Evolutionary conservation across 2,797 vertebrate genomes (phyloP).

Genomic region (Chloroceryle inda): DNA sequence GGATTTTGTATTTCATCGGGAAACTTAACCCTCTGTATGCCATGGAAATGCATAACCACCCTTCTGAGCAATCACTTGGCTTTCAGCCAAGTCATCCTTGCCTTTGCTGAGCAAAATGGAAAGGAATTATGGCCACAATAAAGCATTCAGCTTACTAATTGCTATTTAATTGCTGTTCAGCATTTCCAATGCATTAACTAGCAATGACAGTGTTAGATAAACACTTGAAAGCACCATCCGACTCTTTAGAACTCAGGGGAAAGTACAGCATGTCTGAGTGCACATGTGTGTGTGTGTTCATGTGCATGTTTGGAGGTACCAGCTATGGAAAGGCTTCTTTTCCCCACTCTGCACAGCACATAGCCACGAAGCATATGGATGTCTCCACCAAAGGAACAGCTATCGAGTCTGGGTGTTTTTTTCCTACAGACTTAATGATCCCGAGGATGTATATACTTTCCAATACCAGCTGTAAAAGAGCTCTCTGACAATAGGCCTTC

Average conservation of each 20-base stretch:
- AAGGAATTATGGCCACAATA: slow-evolving; percentile 44
- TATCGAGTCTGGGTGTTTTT: neutral
- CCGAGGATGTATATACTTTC: neutral
- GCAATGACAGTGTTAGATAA: neutral
- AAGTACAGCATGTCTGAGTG: accelerated
- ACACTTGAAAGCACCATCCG: neutral
- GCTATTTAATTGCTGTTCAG: slow-evolving; percentile 45
- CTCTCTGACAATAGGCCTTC: neutral
- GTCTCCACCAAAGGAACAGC: neutral
- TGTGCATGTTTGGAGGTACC: accelerated
- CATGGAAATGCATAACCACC: neutral
- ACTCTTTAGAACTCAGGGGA: neutral
- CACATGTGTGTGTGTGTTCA: accelerated
- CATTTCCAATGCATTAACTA: slow-evolving; percentile 30
- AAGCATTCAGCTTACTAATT: slow-evolving; percentile 51
- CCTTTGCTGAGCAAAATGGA: neutral
- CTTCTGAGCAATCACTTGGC: neutral
- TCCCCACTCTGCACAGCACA: neutral
- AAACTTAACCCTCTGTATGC: slow-evolving; percentile 7
- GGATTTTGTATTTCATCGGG: neutral
- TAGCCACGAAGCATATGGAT: neutral
- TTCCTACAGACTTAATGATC: neutral
- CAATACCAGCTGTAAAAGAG: neutral
- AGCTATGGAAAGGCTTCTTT: neutral
- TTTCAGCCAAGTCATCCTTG: neutral